phyloP scores from a whole-genome alignment of 2,113 vertebrate genomes.

The Scomber colias region DNA sequence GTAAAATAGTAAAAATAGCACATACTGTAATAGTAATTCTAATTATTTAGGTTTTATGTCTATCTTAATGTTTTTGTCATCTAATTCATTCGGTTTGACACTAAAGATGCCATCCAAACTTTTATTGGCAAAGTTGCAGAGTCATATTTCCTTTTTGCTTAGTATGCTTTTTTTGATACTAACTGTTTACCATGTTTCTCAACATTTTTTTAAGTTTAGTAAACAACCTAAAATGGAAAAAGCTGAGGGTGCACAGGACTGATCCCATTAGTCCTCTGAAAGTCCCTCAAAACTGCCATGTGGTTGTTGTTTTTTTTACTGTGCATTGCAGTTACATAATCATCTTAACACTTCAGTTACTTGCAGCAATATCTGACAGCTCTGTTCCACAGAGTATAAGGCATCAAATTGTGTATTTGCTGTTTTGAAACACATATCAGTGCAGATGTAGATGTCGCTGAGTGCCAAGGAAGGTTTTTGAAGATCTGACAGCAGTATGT shows the following conservation, averaged over 20 bases:
- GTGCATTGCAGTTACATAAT: constrained; percentile 7
- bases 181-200: background rate
- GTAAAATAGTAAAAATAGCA: too few relatives aligned
- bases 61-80: too few relatives aligned
- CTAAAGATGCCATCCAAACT: background rate
- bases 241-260: background rate
- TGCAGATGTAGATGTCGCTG: too few relatives aligned
- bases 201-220: background rate
- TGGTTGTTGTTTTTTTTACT: background rate
- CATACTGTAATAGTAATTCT: too few relatives aligned
- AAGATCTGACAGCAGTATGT: background rate
- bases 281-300: background rate
- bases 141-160: too few relatives aligned
- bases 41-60: too few relatives aligned
- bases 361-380: background rate
- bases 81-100: background rate
- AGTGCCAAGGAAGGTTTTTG: background rate
- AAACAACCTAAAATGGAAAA: constrained; percentile 6
- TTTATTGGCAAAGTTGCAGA: background rate
- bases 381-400: background rate
- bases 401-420: too few relatives aligned
- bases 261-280: constrained; percentile 7
- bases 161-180: too few relatives aligned
- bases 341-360: background rate
- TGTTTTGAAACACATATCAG: too few relatives aligned